Conservation (phyloP, 2,888 invertebrate genomes). For the Drosophila greeni region DNA sequence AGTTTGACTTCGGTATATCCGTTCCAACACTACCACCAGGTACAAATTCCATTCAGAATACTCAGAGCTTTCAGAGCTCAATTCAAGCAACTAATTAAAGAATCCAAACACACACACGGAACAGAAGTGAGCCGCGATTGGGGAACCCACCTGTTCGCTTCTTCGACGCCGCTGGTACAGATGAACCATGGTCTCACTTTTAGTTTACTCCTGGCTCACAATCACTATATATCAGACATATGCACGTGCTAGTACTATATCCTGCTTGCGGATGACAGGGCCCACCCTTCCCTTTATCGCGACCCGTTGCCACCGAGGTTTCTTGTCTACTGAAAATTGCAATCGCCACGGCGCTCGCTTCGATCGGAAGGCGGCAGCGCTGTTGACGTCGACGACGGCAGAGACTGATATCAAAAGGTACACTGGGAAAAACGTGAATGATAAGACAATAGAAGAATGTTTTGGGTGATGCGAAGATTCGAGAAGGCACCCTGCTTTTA, state of each 20-base stretch:
- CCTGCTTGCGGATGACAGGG: background rate
- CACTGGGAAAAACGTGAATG: conserved; percentile 9
- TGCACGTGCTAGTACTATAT: background rate
- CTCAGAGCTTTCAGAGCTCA: background rate
- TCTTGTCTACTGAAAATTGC: conserved; percentile 56
- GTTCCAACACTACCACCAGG: conserved; percentile 1
- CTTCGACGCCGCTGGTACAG: conserved; percentile 60
- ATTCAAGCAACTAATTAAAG: conserved; percentile 49
- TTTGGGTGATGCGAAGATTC: background rate
- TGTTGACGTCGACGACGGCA: conserved; percentile 14
- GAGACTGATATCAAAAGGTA: conserved; percentile 16
- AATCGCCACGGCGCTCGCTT: conserved; percentile 35
- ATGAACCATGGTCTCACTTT: conserved; percentile 56
- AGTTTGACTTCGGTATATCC: background rate
- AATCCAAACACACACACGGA: conserved; percentile 31
- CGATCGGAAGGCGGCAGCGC: conserved; percentile 43
- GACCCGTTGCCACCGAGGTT: conserved; percentile 57
- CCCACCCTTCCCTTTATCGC: conserved; percentile 37
- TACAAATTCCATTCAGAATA: conserved; percentile 12
- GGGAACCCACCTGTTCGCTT: conserved; percentile 62
- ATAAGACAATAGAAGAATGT: background rate
- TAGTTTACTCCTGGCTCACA: background rate
- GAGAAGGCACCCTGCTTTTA: too few species aligned
- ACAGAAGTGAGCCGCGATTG: conserved; percentile 10
- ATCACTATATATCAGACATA: background rate